Conservation (phyloP, 2,113 vertebrate genomes). For the Gopherus flavomarginatus region DNA sequence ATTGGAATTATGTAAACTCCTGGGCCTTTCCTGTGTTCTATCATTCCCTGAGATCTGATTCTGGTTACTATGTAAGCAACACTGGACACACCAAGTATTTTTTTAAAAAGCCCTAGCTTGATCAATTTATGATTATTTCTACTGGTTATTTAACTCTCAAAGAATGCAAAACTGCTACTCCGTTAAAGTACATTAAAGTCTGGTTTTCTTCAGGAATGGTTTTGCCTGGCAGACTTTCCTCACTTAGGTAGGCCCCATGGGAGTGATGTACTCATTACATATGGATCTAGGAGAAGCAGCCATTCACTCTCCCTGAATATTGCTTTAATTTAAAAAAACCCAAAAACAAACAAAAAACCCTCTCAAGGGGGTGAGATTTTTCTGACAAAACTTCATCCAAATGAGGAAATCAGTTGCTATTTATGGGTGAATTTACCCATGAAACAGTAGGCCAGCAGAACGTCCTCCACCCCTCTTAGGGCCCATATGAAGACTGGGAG, state of each 20-base stretch:
- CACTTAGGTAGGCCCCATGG: neutral
- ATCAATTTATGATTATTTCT: slow-evolving; percentile 65
- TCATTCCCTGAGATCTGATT: neutral
- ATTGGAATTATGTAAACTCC: neutral
- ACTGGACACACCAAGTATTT: neutral
- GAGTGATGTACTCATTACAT: neutral
- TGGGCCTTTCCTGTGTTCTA: neutral
- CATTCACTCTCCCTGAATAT: neutral
- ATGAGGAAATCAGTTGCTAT: neutral
- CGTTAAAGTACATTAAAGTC: slow-evolving; percentile 43
- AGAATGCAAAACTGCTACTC: slow-evolving; percentile 58
- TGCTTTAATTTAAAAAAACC: neutral
- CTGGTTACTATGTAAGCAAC: neutral
- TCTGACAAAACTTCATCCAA: neutral
- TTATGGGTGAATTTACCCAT: neutral
- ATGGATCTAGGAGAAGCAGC: neutral
- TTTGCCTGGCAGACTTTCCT: slow-evolving; percentile 58
- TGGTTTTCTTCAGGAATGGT: slow-evolving; percentile 62
- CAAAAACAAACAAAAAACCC: neutral
- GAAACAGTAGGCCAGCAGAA: rapidly evolving
- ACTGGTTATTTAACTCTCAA: slow-evolving; percentile 71
- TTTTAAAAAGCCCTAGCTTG: neutral
- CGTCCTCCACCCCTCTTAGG: rapidly evolving
- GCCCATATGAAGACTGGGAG: neutral
- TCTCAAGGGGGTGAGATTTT: neutral